phyloP scores from a whole-genome alignment of 2,797 vertebrate species.

The Onychomys torridus region DNA sequence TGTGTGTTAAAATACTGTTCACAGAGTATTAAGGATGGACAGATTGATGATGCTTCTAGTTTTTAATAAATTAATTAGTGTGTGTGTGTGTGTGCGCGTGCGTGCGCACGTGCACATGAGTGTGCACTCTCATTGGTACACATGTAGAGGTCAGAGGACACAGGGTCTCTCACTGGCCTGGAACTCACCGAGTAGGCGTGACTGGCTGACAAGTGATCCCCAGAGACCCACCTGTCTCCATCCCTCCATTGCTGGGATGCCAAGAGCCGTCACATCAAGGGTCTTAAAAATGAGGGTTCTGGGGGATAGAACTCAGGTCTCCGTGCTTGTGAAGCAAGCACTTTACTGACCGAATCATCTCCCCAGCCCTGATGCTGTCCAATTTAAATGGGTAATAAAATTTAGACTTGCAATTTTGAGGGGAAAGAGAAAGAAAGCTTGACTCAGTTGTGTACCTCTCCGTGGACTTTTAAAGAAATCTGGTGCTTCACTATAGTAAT shows the following conservation, averaged over 20 bases:
- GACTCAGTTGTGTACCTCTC: constrained; percentile 5
- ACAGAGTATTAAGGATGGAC: background rate
- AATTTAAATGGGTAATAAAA: background rate
- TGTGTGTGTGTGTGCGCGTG: background rate
- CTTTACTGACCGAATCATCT: background rate
- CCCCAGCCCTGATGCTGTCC: background rate
- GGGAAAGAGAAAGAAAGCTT: constrained; percentile 12
- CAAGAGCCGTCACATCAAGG: background rate
- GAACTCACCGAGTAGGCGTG: background rate
- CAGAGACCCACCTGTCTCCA: background rate
- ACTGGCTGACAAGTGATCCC: background rate
- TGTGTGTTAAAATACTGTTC: background rate
- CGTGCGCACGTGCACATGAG: too few relatives aligned
- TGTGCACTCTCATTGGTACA: background rate
- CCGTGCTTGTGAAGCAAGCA: too few relatives aligned
- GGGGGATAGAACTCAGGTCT: background rate
- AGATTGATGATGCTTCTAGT: background rate
- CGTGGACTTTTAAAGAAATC: constrained; percentile 40
- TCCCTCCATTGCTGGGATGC: background rate
- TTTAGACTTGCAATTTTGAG: constrained; percentile 32
- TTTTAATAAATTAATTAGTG: background rate
- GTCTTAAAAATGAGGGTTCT: background rate
- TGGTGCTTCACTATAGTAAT: background rate
- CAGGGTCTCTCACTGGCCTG: background rate
- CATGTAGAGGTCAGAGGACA: background rate